A percentile compares a stretch with the other conserved stretches of the same genome.
Evolutionary conservation across 2,113 vertebrate genomes (phyloP).

Genomic region (Benitochromis conjunctus): DNA sequence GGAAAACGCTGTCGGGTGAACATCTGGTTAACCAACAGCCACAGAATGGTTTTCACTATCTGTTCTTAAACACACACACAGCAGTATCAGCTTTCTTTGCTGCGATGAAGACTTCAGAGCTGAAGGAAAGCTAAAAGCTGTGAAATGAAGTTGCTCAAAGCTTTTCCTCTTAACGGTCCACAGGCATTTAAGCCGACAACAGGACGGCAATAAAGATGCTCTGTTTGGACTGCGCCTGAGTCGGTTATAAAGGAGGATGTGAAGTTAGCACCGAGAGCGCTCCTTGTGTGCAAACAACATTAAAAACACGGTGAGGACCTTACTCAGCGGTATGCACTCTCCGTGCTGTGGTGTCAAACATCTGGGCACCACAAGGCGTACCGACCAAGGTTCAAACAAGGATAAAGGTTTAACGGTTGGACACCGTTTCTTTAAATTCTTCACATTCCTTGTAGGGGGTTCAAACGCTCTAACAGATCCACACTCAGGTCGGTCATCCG

Average conservation of each 20-base stretch:
- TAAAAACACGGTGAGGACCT: not conserved
- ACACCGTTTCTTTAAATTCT: conserved; percentile 49
- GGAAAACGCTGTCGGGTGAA: conserved; percentile 19
- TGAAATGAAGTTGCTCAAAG: conserved; percentile 25
- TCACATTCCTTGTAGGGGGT: conserved; percentile 42
- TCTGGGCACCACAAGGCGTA: conserved; percentile 51
- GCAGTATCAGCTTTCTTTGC: conserved; percentile 39
- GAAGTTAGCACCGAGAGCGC: not conserved
- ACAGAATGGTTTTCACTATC: conserved; percentile 65
- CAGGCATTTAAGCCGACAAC: not conserved
- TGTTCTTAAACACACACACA: conserved; percentile 41
- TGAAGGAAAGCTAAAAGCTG: not conserved
- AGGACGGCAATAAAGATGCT: not conserved
- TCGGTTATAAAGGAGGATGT: not conserved
- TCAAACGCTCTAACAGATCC: conserved; percentile 44
- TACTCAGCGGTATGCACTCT: not conserved
- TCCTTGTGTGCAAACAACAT: conserved; percentile 3
- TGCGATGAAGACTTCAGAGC: conserved; percentile 29
- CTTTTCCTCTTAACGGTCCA: not conserved
- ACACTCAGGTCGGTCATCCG: not conserved
- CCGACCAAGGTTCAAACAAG: conserved; percentile 30
- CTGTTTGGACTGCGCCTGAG: not conserved
- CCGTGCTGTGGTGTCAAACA: conserved; percentile 41
- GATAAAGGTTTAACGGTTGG: conserved; percentile 58
- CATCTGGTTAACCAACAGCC: conserved; percentile 64